These are phyloP conservation scores for Aricia artaxerxes DNA, from an alignment of 2,888 invertebrate genomes.

Conservation along the genomic window DNA sequence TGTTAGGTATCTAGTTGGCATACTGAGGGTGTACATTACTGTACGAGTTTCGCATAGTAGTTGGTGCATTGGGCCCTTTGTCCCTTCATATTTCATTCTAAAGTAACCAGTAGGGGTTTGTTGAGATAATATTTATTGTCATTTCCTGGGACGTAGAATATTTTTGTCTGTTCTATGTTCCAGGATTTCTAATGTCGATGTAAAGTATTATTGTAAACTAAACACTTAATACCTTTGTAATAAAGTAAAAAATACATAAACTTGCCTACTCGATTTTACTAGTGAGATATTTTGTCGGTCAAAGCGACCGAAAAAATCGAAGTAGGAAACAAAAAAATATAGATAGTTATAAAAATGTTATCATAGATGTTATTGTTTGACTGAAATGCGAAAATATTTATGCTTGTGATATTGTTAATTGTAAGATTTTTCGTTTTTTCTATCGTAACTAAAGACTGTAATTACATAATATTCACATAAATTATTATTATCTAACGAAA, in stretches of 20 bases:
- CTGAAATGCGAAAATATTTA: constrained; percentile 50
- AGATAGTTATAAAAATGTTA: constrained; percentile 3
- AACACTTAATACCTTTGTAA: constrained; percentile 1
- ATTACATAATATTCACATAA: constrained; percentile 60
- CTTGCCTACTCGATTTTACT: background rate
- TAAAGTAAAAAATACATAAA: constrained; percentile 6
- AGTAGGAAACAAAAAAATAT: constrained; percentile 33
- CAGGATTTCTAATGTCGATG: background rate
- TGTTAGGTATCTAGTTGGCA: constrained; percentile 63
- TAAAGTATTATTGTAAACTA: constrained; percentile 8
- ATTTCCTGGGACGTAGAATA: background rate
- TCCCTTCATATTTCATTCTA: constrained; percentile 48
- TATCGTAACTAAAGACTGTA: constrained; percentile 79
- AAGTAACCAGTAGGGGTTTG: constrained; percentile 35
- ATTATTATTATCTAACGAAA: constrained; percentile 55
- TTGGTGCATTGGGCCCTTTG: constrained; percentile 73
- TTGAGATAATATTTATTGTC: constrained; percentile 3
- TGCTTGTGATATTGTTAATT: constrained; percentile 78
- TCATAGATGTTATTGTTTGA: constrained; percentile 42
- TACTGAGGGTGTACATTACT: constrained; percentile 73
- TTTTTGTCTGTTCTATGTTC: background rate
- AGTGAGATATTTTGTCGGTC: background rate
- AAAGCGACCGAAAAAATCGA: background rate
- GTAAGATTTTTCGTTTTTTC: constrained; percentile 69
- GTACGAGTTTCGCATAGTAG: constrained; percentile 75